Percentiles rank a stretch among this genome's conserved stretches.
Evolutionary conservation across 2,888 invertebrate genomes (phyloP).

Genomic region (Diabrotica balteata): DNA sequence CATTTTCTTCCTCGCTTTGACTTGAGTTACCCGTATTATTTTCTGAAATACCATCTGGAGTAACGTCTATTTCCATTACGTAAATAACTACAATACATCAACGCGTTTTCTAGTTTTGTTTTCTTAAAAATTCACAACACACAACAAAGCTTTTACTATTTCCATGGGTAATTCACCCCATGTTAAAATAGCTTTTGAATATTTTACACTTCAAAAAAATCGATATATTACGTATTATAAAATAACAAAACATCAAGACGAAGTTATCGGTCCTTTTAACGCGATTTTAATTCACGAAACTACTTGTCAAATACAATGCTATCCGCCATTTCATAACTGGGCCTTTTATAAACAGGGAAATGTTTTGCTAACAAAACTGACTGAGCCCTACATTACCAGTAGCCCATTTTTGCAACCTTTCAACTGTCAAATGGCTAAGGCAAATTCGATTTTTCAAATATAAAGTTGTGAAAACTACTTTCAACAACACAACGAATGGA

Average conservation of each 20-base stretch:
- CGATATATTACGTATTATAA: conserved; percentile 39
- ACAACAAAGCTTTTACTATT: conserved; percentile 43
- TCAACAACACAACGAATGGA: too few species aligned
- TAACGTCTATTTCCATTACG: conserved; percentile 62
- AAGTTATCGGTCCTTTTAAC: conserved; percentile 37
- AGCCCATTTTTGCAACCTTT: conserved; percentile 40
- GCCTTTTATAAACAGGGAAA: conserved; percentile 53
- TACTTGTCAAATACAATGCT: conserved; percentile 55
- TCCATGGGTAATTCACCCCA: conserved; percentile 51
- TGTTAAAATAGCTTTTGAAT: conserved; percentile 42
- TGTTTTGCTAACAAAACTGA: conserved; percentile 46
- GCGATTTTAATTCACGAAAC: conserved; percentile 43
- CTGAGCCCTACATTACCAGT: conserved; percentile 35
- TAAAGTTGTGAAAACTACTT: neutral
- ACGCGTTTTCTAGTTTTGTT: conserved; percentile 38
- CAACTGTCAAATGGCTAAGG: conserved; percentile 24
- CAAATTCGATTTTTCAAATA: conserved; percentile 7
- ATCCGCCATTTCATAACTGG: conserved; percentile 61
- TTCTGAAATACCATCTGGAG: conserved; percentile 53
- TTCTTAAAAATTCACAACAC: conserved; percentile 39
- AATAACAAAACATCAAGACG: conserved; percentile 41
- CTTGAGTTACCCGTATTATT: conserved; percentile 49
- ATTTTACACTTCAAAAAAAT: conserved; percentile 40
- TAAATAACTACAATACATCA: conserved; percentile 43
- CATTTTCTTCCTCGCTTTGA: conserved; percentile 48